Evolutionary conservation across 2,888 invertebrate species (phyloP).

Genomic region (Tanytarsus gracilentus): DNA sequence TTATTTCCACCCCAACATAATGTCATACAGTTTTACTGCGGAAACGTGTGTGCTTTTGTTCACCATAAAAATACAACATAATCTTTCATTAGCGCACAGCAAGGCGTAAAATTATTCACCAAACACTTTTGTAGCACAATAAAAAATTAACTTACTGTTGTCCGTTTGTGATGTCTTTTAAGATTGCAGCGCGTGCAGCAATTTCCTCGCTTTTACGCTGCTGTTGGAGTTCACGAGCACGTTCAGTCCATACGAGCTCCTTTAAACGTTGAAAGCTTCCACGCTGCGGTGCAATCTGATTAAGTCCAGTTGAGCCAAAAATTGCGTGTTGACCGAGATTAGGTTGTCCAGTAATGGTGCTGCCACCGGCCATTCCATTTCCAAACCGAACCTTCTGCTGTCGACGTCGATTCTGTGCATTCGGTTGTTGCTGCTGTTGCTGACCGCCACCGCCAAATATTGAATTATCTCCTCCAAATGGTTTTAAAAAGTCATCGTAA

Average conservation of each 20-base stretch:
- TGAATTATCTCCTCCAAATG: constrained; percentile 46
- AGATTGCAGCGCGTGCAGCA: constrained; percentile 51
- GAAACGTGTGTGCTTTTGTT: too few species aligned
- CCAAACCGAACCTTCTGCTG: background rate
- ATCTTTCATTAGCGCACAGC: too few species aligned
- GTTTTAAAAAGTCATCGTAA: constrained; percentile 42
- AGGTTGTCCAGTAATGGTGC: background rate
- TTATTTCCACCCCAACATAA: too few species aligned
- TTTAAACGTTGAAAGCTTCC: constrained; percentile 64
- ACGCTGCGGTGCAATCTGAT: constrained; percentile 37
- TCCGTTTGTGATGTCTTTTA: constrained; percentile 55
- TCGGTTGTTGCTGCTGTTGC: constrained; percentile 30
- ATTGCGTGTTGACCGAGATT: constrained; percentile 9
- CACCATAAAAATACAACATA: too few species aligned
- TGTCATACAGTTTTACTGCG: too few species aligned
- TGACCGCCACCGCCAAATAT: constrained; percentile 34
- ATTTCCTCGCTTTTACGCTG: constrained; percentile 66
- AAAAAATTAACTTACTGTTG: constrained; percentile 43
- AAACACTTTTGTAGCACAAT: background rate
- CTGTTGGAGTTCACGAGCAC: constrained; percentile 65
- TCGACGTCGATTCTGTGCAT: background rate
- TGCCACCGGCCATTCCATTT: background rate
- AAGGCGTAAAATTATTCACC: background rate
- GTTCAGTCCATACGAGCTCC: constrained; percentile 67
- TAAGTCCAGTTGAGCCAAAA: constrained; percentile 29